Evolutionary conservation across 2,797 vertebrate genomes (phyloP).

Genomic region (Typhlichthys subterraneus): DNA sequence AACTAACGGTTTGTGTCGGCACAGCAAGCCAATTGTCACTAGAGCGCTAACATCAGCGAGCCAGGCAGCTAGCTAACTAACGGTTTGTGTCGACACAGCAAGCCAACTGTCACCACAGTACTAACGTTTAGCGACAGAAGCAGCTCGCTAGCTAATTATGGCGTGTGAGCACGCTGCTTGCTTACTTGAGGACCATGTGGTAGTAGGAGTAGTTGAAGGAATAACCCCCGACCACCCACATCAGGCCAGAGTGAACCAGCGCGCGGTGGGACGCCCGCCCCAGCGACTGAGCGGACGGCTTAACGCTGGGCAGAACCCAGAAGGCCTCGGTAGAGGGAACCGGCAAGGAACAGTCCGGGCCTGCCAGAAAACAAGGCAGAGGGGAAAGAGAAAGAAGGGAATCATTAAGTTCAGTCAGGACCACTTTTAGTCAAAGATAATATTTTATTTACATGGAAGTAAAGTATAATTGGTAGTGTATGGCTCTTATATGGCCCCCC

Average conservation of each 20-base stretch:
- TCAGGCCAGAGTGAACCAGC: slow-evolving; percentile 87
- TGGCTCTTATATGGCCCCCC: neutral
- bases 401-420: no score
- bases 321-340: slow-evolving; percentile 93
- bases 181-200: slow-evolving; percentile 96
- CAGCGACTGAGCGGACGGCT: slow-evolving; percentile 89
- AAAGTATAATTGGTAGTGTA: neutral
- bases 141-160: no score
- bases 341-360: slow-evolving; percentile 92
- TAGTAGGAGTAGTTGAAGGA: slow-evolving; percentile 95
- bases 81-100: no score
- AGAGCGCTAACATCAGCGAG: neutral
- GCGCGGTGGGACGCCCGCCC: slow-evolving; percentile 92
- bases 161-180: neutral
- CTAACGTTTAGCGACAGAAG: no score
- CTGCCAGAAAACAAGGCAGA: slow-evolving; percentile 37
- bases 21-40: no score
- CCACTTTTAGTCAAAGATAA: neutral
- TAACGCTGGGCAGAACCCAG: slow-evolving; percentile 91
- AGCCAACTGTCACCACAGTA: no score
- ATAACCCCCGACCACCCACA: slow-evolving; percentile 97
- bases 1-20: no score
- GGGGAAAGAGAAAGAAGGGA: neutral
- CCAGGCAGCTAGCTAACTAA: neutral
- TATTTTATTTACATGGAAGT: neutral